Conservation (phyloP, 64 coral and sea anemone genomes). For the Pocillopora verrucosa region DNA sequence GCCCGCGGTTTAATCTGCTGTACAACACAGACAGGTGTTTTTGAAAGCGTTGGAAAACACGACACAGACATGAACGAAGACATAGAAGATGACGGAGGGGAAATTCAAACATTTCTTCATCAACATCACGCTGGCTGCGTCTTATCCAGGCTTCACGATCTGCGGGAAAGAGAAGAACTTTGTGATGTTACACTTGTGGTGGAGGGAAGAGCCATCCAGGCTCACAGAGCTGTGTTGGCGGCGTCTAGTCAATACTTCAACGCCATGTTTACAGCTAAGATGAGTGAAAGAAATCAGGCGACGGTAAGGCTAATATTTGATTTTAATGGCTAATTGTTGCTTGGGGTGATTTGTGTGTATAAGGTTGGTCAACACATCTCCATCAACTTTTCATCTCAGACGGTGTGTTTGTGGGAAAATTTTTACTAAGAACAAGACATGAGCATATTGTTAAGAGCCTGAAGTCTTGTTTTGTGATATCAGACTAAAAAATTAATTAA, state of each 20-base stretch:
- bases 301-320: conserved; percentile 52
- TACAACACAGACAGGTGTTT: conserved; percentile 13
- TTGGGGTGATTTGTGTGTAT: background rate
- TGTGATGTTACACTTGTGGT: conserved; percentile 91
- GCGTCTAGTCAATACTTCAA: conserved; percentile 94
- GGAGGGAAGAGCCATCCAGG: conserved; percentile 59
- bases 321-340: background rate
- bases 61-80: conserved; percentile 47
- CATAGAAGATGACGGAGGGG: conserved; percentile 27
- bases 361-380: too few relatives aligned
- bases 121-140: conserved; percentile 63
- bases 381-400: too few relatives aligned
- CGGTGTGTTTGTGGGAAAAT: too few relatives aligned
- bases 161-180: conserved; percentile 77
- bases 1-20: conserved; percentile 58
- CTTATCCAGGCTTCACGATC: conserved; percentile 75
- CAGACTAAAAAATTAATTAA: too few relatives aligned
- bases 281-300: conserved; percentile 86
- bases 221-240: conserved; percentile 79
- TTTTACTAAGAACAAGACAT: too few relatives aligned
- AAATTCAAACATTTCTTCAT: conserved; percentile 67
- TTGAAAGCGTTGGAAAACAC: too few relatives aligned
- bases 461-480: too few relatives aligned
- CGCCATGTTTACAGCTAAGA: conserved; percentile 89
- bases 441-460: too few relatives aligned